A percentile compares a stretch with the other conserved stretches of the same genome.
phyloP scores from a whole-genome alignment of 2,113 vertebrate genomes.

The Atrichornis clamosus region DNA sequence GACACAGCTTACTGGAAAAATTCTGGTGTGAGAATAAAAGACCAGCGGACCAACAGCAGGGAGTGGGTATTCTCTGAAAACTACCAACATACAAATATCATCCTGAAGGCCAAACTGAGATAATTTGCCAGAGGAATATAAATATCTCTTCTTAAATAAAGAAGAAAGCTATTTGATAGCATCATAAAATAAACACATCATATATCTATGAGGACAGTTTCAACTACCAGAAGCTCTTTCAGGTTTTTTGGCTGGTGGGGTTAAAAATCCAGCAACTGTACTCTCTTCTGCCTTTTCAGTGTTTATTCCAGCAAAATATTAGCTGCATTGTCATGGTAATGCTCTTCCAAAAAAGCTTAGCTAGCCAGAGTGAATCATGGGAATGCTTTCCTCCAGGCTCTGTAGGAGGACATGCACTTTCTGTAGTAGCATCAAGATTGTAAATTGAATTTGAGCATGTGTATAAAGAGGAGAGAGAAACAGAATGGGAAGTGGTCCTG shows the following conservation, averaged over 20 bases:
- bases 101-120: background rate
- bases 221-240: background rate
- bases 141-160: background rate
- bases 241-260: background rate
- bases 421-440: background rate
- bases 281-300: background rate
- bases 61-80: background rate
- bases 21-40: background rate
- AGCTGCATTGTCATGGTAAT: background rate
- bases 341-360: background rate
- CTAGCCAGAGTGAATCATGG: background rate
- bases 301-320: background rate
- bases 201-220: background rate
- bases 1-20: background rate
- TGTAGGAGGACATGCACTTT: background rate
- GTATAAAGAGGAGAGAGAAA: background rate
- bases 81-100: background rate
- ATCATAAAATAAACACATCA: background rate
- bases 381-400: background rate
- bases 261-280: background rate
- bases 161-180: background rate
- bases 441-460: background rate
- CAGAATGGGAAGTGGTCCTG: background rate
- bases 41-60: background rate
- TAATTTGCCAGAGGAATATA: background rate